Conservation (phyloP, 2,888 invertebrate genomes). For the Agriotes lineatus region DNA sequence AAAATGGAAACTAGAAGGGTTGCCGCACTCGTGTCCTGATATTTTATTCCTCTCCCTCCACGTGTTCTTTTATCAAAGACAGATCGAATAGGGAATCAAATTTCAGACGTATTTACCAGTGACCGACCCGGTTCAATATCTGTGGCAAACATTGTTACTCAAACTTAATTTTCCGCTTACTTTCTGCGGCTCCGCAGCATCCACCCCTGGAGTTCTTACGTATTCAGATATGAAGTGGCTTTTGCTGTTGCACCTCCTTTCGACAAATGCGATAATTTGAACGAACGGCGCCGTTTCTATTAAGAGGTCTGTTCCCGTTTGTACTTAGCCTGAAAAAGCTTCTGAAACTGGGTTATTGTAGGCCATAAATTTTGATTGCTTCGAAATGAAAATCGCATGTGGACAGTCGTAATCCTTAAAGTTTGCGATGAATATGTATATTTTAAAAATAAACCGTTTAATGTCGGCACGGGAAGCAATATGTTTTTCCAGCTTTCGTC, state of each 20-base stretch:
- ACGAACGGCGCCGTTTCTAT: too few relatives aligned
- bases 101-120: constrained; percentile 53
- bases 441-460: too few relatives aligned
- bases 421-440: too few relatives aligned
- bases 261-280: too few relatives aligned
- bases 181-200: constrained; percentile 4
- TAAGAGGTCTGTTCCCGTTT: too few relatives aligned
- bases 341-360: too few relatives aligned
- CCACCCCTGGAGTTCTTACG: background rate
- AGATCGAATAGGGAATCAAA: constrained; percentile 50
- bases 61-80: constrained; percentile 33
- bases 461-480: too few relatives aligned
- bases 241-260: background rate
- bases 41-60: constrained; percentile 25
- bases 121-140: constrained; percentile 52
- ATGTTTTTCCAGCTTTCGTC: too few relatives aligned
- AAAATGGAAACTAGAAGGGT: background rate
- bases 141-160: constrained; percentile 53
- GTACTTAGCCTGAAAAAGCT: too few relatives aligned
- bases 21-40: constrained; percentile 9
- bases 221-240: background rate
- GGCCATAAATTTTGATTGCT: too few relatives aligned
- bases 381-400: too few relatives aligned
- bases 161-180: constrained; percentile 51
- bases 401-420: too few relatives aligned